Evolutionary conservation across 2,888 invertebrate genomes (phyloP), one percentile per base, ranked within the genome.

Genomic region (Drosophila kambysellisi): DNA sequence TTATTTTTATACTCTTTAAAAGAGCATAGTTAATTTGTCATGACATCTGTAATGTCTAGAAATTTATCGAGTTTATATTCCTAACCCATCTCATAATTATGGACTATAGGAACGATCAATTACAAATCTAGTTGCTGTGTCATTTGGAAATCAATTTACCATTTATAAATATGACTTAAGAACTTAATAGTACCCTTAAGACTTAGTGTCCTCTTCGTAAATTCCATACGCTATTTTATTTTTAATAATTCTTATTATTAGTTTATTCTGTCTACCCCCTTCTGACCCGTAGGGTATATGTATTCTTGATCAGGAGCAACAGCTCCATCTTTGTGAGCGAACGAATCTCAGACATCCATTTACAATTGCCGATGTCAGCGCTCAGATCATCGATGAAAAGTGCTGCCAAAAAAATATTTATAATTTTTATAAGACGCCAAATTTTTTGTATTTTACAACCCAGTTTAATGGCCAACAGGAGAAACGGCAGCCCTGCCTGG

Each of bases 1-100:
- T 77, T 59, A 52, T 70, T 74, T 57, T 12, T n/a, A 43, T 65
- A 56, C 63, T 11, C 69, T 69, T 46, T 25, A 1, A 1, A 2
- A 1, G 8, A 25, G 15, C 46, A 15, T 46, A 2, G 8, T 1
- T 15, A 15, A 8, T 46, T 15, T 15, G 25, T 8, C 15, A 15
- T 8, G 8, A 15, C 8, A 25, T 46, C 15, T 25, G 46, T 8
- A 8, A 25, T 8, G 15, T 8, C 8, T 2, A 15, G 1, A 25
- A 15, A 15, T 8, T 8, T 8, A 25, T 46, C 25, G 15, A 25
- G 15, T 0, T 25, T 46, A 4, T 15, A 43, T 20, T 7, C 17
- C 17, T 2, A 25, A 1, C 20, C n/a, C 41, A 41, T 9, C 4
- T 4, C 9, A 41, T 41, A n/a, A 0, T n/a, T 41, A 9, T 41